A percentile compares a stretch with the other conserved stretches of the same genome.
These are phyloP conservation scores for Leptopilina drosophilae DNA, from an alignment of 2,888 invertebrate species.

Conservation along the genomic window DNA sequence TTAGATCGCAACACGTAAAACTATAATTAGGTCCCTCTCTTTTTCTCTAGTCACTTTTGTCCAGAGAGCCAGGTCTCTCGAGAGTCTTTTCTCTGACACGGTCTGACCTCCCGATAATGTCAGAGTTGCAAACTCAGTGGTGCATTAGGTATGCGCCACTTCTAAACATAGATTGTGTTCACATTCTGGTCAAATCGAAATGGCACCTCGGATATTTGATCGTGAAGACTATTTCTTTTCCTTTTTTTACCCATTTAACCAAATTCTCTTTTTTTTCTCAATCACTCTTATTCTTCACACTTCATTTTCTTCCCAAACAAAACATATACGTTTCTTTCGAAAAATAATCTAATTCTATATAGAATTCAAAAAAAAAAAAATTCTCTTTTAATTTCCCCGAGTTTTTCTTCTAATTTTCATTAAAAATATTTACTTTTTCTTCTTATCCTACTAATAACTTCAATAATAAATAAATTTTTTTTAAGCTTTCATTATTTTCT, in stretches of 20 bases:
- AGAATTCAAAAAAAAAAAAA: too few relatives aligned
- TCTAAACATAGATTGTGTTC: constrained; percentile 70
- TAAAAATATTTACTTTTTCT: too few relatives aligned
- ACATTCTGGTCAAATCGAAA: constrained; percentile 41
- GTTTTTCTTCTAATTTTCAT: too few relatives aligned
- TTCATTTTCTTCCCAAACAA: too few relatives aligned
- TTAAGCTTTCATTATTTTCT: too few relatives aligned
- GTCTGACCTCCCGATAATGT: constrained; percentile 72
- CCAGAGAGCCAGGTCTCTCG: constrained; percentile 55
- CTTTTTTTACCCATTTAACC: neutral
- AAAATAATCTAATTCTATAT: too few relatives aligned
- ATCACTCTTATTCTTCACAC: too few relatives aligned
- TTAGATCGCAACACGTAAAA: constrained; percentile 51
- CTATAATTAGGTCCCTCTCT: constrained; percentile 58
- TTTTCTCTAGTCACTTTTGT: constrained; percentile 45
- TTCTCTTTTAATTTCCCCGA: too few relatives aligned
- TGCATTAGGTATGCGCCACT: constrained; percentile 67
- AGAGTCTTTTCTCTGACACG: constrained; percentile 62
- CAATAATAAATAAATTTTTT: too few relatives aligned
- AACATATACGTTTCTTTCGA: too few relatives aligned
- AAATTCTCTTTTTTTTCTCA: too few relatives aligned
- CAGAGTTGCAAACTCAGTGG: constrained; percentile 63
- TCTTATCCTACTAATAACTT: too few relatives aligned
- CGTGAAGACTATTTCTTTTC: neutral
- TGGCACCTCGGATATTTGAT: constrained; percentile 27